These are phyloP conservation scores for Melanostoma scalare DNA, from an alignment of 2,888 invertebrate species.

Conservation along the genomic window DNA sequence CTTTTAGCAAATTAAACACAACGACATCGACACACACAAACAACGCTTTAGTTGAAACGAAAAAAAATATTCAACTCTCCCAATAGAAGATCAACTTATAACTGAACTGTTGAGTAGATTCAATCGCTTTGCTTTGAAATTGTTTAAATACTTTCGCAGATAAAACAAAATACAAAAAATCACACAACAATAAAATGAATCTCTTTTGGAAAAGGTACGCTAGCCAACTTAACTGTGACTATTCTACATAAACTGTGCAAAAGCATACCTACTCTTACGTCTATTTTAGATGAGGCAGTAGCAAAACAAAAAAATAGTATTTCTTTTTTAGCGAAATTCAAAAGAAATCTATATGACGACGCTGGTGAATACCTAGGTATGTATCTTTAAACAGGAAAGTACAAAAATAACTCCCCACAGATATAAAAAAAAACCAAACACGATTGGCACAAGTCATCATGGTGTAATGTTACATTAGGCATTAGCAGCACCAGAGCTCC, in stretches of 20 bases:
- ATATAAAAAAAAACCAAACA: slow-evolving; percentile 27
- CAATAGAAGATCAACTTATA: slow-evolving; percentile 60
- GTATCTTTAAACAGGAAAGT: slow-evolving; percentile 54
- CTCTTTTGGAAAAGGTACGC: slow-evolving; percentile 50
- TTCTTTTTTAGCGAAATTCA: slow-evolving; percentile 43
- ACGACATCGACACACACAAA: background rate
- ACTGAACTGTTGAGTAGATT: slow-evolving; percentile 56
- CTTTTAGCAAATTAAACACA: background rate
- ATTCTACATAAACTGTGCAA: slow-evolving; percentile 54
- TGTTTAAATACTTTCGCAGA: slow-evolving; percentile 62
- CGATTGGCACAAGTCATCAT: slow-evolving; percentile 39
- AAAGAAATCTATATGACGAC: slow-evolving; percentile 45
- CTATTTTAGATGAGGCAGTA: slow-evolving; percentile 4
- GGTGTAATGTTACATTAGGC: slow-evolving; percentile 41
- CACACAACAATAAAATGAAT: slow-evolving; percentile 56
- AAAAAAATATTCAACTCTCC: slow-evolving; percentile 30
- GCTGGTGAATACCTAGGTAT: slow-evolving; percentile 32
- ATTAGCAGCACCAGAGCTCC: background rate
- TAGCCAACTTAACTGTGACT: slow-evolving; percentile 24
- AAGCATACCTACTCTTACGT: slow-evolving; percentile 4
- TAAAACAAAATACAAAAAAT: slow-evolving; percentile 39
- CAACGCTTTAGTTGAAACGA: background rate
- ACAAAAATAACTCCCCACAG: slow-evolving; percentile 41
- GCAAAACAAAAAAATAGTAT: slow-evolving; percentile 3
- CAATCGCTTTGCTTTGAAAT: slow-evolving; percentile 52